These are phyloP conservation scores for Orycteropus afer DNA, from an alignment of 2,113 vertebrate species.

Conservation along the genomic window DNA sequence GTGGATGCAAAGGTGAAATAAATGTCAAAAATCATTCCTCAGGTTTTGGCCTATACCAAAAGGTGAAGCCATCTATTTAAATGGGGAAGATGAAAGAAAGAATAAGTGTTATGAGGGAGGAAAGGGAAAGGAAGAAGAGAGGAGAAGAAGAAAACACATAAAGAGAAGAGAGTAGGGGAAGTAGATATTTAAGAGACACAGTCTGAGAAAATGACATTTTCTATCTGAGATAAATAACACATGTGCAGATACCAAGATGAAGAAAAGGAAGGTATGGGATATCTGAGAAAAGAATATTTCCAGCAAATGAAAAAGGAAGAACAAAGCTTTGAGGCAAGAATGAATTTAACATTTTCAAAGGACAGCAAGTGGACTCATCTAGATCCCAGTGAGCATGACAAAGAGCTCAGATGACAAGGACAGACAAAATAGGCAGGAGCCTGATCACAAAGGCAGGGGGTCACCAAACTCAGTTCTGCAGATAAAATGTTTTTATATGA, in stretches of 20 bases:
- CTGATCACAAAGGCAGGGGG: neutral
- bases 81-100: neutral
- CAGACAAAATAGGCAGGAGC: neutral
- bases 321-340: neutral
- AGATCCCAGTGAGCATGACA: neutral
- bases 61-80: neutral
- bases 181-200: neutral
- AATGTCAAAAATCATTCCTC: neutral
- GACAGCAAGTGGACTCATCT: neutral
- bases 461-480: neutral
- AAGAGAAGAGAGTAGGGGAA: neutral
- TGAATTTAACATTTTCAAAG: neutral
- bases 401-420: neutral
- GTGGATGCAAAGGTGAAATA: neutral
- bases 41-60: neutral
- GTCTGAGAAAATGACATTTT: neutral
- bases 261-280: neutral
- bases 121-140: neutral
- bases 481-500: neutral
- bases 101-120: too few relatives aligned
- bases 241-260: neutral
- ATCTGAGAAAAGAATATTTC: neutral
- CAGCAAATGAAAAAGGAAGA: conserved; percentile 2
- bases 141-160: too few relatives aligned
- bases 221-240: conserved; percentile 48